Percentiles rank a stretch among this genome's conserved stretches.
Conservation (phyloP, 2,113 vertebrate genomes). For the Bolborhynchus lineola region DNA sequence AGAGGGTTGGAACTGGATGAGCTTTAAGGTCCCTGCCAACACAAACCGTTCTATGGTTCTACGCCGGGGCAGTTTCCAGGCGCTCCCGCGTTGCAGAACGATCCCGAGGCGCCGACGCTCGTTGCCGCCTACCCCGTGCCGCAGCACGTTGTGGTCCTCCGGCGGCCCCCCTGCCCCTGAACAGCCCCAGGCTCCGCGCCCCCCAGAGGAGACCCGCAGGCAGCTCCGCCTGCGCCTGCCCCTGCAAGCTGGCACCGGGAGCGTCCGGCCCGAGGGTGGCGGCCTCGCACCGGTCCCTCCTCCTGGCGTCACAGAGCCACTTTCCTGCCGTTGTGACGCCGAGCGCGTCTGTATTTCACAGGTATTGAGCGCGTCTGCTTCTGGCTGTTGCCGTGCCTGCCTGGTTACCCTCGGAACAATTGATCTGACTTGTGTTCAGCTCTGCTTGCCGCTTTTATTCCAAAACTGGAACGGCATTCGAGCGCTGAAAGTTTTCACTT, state of each 20-base stretch:
- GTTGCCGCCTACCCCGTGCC: background rate
- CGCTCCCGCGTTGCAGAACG: background rate
- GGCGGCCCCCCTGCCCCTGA: background rate
- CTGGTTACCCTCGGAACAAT: rapidly evolving
- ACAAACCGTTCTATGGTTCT: background rate
- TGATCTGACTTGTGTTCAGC: rapidly evolving
- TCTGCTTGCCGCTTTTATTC: background rate
- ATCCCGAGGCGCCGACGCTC: background rate
- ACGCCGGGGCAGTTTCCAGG: background rate
- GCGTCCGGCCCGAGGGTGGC: too few species aligned
- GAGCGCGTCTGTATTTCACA: rapidly evolving
- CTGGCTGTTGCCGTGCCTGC: rapidly evolving
- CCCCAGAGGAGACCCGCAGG: background rate
- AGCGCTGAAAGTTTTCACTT: background rate
- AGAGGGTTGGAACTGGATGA: background rate
- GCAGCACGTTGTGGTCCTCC: background rate
- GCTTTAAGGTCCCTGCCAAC: background rate
- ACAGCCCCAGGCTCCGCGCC: background rate
- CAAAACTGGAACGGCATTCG: background rate
- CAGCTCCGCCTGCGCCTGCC: background rate
- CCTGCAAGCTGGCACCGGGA: too few species aligned
- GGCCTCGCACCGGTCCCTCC: background rate
- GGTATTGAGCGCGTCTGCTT: rapidly evolving
- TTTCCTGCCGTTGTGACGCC: rapidly evolving
- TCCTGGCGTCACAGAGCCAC: background rate